phyloP scores from a whole-genome alignment of 1,140 invertebrate genomes.

The Drosophila ficusphila region DNA sequence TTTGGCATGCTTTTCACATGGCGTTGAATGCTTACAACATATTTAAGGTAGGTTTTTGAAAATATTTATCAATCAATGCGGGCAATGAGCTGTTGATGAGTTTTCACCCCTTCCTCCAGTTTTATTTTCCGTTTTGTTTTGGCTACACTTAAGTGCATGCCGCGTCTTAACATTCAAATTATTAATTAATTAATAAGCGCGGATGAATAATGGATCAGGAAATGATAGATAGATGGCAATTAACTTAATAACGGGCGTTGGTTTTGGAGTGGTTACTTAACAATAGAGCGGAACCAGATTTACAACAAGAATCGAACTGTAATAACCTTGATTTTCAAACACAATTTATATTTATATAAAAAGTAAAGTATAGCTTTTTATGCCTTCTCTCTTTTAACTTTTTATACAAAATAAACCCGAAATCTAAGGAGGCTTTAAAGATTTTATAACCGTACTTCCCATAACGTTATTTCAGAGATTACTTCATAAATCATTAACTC shows the following conservation, averaged over 20 bases:
- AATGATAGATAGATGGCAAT: conserved; percentile 67
- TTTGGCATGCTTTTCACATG: conserved; percentile 12
- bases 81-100: conserved; percentile 44
- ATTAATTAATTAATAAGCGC: conserved; percentile 71
- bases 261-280: conserved; percentile 44
- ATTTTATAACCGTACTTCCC: neutral
- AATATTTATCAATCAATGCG: conserved; percentile 55
- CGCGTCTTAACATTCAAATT: conserved; percentile 55
- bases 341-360: too few species aligned
- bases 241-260: conserved; percentile 55
- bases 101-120: conserved; percentile 12
- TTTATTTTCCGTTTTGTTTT: conserved; percentile 30
- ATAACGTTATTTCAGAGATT: conserved; percentile 8
- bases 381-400: too few species aligned
- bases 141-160: conserved; percentile 47
- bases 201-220: conserved; percentile 67
- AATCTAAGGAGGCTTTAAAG: neutral
- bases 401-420: too few species aligned
- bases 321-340: neutral
- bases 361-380: too few species aligned
- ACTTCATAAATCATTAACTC: conserved; percentile 31
- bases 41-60: conserved; percentile 3
- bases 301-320: conserved; percentile 39
- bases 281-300: conserved; percentile 36
- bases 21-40: conserved; percentile 40